Conservation (phyloP, 2,888 invertebrate species). For the Ectobius pallidus region DNA sequence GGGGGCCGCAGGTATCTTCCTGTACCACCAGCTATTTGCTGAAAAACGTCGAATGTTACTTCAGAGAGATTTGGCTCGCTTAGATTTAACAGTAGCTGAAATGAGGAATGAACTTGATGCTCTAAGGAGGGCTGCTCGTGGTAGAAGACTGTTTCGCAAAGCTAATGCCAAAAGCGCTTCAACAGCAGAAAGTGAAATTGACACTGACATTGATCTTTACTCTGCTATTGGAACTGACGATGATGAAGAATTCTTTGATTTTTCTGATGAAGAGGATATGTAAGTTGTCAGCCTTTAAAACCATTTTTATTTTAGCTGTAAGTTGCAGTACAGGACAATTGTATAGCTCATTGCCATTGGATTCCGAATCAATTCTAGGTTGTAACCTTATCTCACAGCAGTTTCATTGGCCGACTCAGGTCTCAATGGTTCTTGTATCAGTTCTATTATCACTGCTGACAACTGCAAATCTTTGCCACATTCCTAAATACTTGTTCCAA, state of each 20-base stretch:
- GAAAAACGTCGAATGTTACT: conserved; percentile 46
- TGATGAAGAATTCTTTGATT: conserved; percentile 42
- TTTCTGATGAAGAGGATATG: conserved; percentile 37
- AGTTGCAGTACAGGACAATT: too few relatives aligned
- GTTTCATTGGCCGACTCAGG: too few relatives aligned
- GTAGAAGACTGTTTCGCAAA: not conserved
- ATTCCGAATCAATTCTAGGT: too few relatives aligned
- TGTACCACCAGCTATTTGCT: conserved; percentile 47
- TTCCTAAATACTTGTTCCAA: too few relatives aligned
- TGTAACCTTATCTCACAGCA: too few relatives aligned
- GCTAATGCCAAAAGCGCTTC: conserved; percentile 1
- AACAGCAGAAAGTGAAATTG: conserved; percentile 20
- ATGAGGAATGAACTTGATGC: conserved; percentile 46
- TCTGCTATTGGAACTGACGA: conserved; percentile 40
- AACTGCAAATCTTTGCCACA: too few relatives aligned
- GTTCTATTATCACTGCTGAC: too few relatives aligned
- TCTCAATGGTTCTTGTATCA: too few relatives aligned
- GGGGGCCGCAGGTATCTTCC: conserved; percentile 49
- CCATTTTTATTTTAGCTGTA: too few relatives aligned
- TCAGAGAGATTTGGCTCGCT: conserved; percentile 46
- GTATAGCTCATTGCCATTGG: too few relatives aligned
- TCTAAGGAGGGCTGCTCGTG: conserved; percentile 14
- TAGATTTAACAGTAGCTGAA: conserved; percentile 46
- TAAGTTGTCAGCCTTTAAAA: conserved; percentile 28
- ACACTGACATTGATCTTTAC: conserved; percentile 37